Evolutionary conservation across 2,797 vertebrate species (phyloP).

Genomic region (Lophotriccus pileatus): DNA sequence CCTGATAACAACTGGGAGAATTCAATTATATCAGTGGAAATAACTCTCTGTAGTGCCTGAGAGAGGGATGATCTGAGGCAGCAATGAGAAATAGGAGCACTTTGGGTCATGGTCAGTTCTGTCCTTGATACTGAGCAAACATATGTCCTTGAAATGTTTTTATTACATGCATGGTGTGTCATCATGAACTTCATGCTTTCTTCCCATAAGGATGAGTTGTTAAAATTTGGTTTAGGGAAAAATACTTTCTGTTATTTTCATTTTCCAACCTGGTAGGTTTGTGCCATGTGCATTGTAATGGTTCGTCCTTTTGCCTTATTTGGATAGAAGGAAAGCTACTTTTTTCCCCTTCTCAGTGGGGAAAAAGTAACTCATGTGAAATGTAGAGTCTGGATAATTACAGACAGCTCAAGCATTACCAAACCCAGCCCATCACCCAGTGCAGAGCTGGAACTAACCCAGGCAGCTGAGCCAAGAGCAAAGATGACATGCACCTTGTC

Average conservation of each 20-base stretch:
- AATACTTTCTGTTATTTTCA: background rate
- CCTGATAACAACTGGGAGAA: background rate
- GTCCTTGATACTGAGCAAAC: background rate
- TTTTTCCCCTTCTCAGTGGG: background rate
- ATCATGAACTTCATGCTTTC: background rate
- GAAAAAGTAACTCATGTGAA: background rate
- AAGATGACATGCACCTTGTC: background rate
- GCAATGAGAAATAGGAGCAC: background rate
- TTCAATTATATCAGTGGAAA: background rate
- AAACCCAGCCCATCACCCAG: background rate
- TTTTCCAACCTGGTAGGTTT: background rate
- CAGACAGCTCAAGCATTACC: background rate
- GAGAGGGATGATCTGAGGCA: background rate
- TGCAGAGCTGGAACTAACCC: background rate
- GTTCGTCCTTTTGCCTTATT: background rate
- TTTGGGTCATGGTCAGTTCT: background rate
- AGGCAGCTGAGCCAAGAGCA: background rate
- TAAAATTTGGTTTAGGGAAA: background rate
- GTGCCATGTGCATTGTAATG: rapidly evolving
- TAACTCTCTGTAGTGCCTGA: background rate
- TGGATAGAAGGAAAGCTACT: background rate
- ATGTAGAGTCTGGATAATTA: background rate
- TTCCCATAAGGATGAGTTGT: background rate
- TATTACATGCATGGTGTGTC: background rate
- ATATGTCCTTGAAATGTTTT: background rate